Evolutionary conservation across 2,888 invertebrate genomes (phyloP).

Genomic region (Ceramica pisi): DNA sequence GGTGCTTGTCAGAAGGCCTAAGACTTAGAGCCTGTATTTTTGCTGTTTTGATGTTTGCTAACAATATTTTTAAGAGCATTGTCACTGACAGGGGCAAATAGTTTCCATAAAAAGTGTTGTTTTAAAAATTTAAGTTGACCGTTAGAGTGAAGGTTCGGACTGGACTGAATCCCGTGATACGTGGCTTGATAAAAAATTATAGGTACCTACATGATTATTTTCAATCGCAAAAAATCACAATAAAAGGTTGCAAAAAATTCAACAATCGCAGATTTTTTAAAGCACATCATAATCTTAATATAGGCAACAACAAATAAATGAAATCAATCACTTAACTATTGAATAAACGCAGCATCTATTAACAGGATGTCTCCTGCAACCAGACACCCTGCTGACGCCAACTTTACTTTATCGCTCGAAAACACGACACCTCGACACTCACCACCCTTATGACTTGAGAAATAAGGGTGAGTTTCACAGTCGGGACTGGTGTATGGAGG

Average conservation of each 20-base stretch:
- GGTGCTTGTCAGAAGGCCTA: no score
- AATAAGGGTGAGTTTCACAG: conserved; percentile 39
- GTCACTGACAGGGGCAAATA: no score
- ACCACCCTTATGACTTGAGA: not conserved
- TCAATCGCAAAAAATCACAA: not conserved
- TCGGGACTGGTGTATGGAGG: not conserved
- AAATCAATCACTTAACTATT: conserved; percentile 52
- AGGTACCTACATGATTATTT: no score
- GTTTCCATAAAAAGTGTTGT: no score
- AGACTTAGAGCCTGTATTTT: no score
- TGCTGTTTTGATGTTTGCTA: no score
- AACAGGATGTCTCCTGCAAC: conserved; percentile 68
- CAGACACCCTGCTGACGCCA: conserved; percentile 56
- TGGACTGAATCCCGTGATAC: no score
- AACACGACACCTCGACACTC: conserved; percentile 4
- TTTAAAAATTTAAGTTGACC: no score
- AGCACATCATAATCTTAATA: not conserved
- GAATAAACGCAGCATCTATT: conserved; percentile 57
- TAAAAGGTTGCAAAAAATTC: not conserved
- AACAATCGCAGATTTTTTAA: not conserved
- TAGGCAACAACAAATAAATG: conserved; percentile 47
- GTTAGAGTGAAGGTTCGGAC: no score
- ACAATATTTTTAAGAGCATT: no score
- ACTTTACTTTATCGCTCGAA: conserved; percentile 28
- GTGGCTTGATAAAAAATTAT: no score